These are phyloP conservation scores for Rhamnusium bicolor DNA, from an alignment of 2,888 invertebrate genomes.

Conservation along the genomic window DNA sequence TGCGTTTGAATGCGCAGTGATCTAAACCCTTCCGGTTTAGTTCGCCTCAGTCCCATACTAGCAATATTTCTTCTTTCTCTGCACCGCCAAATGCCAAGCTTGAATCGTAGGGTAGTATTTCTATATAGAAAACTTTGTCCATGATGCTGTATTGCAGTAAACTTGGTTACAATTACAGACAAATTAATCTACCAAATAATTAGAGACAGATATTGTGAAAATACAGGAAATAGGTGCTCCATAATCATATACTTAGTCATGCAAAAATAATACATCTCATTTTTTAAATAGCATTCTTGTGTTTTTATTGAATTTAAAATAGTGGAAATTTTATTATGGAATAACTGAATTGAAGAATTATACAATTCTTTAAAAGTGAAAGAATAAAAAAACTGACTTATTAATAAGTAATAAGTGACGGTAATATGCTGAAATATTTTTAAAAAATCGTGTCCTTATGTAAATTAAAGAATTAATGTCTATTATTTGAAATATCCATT, in stretches of 20 bases:
- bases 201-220: too few relatives aligned
- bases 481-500: constrained; percentile 45
- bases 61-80: too few relatives aligned
- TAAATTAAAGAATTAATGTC: constrained; percentile 46
- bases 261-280: background rate
- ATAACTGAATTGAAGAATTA: background rate
- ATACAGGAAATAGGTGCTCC: too few relatives aligned
- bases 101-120: too few relatives aligned
- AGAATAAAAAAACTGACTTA: constrained; percentile 7
- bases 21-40: too few relatives aligned
- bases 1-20: too few relatives aligned
- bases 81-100: too few relatives aligned
- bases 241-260: background rate
- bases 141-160: too few relatives aligned
- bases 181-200: too few relatives aligned
- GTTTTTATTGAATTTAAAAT: background rate
- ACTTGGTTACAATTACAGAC: too few relatives aligned
- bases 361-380: background rate
- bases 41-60: too few relatives aligned
- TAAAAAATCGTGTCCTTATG: constrained; percentile 44
- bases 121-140: too few relatives aligned
- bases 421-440: constrained; percentile 29
- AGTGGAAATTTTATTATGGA: constrained; percentile 21
- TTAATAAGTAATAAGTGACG: constrained; percentile 17
- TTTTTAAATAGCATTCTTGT: background rate